Evolutionary conservation across 2,888 invertebrate genomes (phyloP).

Genomic region (Blastobasis adustella): DNA sequence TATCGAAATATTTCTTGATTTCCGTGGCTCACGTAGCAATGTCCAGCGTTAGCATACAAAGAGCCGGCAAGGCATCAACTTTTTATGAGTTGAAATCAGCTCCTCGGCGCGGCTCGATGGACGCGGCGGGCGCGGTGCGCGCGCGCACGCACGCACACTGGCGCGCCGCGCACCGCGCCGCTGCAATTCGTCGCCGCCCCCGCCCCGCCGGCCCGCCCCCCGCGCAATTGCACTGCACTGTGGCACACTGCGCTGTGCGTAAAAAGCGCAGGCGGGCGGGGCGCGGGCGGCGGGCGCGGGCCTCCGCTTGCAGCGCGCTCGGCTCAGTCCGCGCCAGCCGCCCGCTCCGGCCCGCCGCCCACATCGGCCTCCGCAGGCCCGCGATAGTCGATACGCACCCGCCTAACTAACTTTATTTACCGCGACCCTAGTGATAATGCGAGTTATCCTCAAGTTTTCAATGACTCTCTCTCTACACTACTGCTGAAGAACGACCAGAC

Average conservation of each 20-base stretch:
- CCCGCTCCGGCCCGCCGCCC: conserved; percentile 68
- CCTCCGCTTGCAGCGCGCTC: conserved; percentile 30
- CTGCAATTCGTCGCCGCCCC: conserved; percentile 37
- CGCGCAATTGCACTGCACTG: conserved; percentile 74
- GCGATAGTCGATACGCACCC: conserved; percentile 38
- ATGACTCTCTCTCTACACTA: conserved; percentile 19
- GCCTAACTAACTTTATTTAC: conserved; percentile 51
- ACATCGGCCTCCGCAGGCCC: conserved; percentile 43
- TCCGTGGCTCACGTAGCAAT: conserved; percentile 46
- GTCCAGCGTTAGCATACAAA: conserved; percentile 65
- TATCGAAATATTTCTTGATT: conserved; percentile 41
- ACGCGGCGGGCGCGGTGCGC: conserved; percentile 13
- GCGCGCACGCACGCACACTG: conserved; percentile 53
- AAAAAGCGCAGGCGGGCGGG: conserved; percentile 67
- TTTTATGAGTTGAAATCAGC: conserved; percentile 63
- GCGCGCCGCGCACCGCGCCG: conserved; percentile 32
- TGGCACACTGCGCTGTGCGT: conserved; percentile 54
- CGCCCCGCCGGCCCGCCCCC: conserved; percentile 50
- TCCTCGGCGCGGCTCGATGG: conserved; percentile 32
- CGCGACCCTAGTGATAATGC: conserved; percentile 43
- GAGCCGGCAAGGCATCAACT: conserved; percentile 52
- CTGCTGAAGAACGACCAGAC: conserved; percentile 22
- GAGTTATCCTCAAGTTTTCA: conserved; percentile 34
- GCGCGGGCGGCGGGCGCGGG: conserved; percentile 36
- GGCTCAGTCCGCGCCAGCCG: conserved; percentile 61